These are phyloP conservation scores for Clusia tigrina DNA, from an alignment of 2,888 invertebrate species.

Conservation along the genomic window DNA sequence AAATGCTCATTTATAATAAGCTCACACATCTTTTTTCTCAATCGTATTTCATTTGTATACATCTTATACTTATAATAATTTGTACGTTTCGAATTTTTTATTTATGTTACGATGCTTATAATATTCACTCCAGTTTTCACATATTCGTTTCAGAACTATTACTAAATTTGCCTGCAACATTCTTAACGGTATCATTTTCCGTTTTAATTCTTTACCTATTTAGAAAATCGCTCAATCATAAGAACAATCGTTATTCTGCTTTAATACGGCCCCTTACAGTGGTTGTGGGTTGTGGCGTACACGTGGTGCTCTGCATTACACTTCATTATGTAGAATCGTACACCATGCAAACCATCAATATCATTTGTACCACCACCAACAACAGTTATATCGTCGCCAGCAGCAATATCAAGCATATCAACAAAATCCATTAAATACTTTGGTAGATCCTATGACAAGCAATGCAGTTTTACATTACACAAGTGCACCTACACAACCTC, in stretches of 20 bases:
- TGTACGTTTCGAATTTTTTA: conserved; percentile 86
- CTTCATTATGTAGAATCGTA: conserved; percentile 79
- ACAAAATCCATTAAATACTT: too few relatives aligned
- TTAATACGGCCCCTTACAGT: conserved; percentile 82
- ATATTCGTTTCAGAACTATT: conserved; percentile 81
- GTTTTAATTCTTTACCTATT: conserved; percentile 85
- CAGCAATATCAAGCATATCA: too few relatives aligned
- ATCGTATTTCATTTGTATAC: conserved; percentile 87
- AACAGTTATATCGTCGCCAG: too few relatives aligned
- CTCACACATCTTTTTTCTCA: conserved; percentile 86
- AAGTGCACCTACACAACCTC: too few relatives aligned
- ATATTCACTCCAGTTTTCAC: conserved; percentile 82
- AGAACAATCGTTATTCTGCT: conserved; percentile 73
- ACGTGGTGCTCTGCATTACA: conserved; percentile 81
- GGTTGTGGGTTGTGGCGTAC: conserved; percentile 79
- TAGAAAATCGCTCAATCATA: conserved; percentile 80
- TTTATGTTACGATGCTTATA: conserved; percentile 91
- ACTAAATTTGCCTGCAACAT: conserved; percentile 84
- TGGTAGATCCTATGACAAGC: too few relatives aligned
- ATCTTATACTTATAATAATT: conserved; percentile 81
- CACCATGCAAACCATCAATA: conserved; percentile 58
- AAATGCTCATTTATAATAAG: conserved; percentile 85
- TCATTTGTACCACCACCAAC: conserved; percentile 57
- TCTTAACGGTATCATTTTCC: conserved; percentile 88
- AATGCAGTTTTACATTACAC: too few relatives aligned